Conservation (phyloP, 1,140 invertebrate species). For the Zaprionus davidi region DNA sequence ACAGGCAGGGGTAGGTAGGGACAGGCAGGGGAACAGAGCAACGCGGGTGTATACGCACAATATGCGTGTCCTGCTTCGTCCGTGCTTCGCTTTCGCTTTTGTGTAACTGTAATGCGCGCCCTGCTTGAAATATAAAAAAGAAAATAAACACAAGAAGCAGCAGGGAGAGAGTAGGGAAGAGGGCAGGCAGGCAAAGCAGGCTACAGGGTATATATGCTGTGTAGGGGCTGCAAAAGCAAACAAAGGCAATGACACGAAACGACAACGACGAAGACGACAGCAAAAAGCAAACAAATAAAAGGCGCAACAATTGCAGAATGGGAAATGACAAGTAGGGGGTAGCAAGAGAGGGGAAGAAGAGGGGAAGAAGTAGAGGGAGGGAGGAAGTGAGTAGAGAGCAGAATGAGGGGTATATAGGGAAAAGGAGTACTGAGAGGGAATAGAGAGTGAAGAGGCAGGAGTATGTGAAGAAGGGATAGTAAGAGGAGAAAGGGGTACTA, state of each 20-base stretch:
- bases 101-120: conserved; percentile 62
- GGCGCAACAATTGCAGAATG: conserved; percentile 75
- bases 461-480: no score
- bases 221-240: conserved; percentile 69
- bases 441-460: no score
- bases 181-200: neutral
- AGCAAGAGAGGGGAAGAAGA: neutral
- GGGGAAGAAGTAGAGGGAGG: neutral
- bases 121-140: conserved; percentile 74
- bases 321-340: conserved; percentile 15
- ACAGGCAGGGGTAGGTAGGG: neutral
- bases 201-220: neutral
- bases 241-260: conserved; percentile 81
- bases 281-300: conserved; percentile 78
- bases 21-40: neutral
- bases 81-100: conserved; percentile 50
- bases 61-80: conserved; percentile 59
- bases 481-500: no score
- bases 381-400: neutral
- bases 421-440: no score
- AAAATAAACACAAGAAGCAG: conserved; percentile 68
- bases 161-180: neutral
- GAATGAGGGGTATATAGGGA: no score
- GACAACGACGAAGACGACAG: conserved; percentile 51
- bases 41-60: conserved; percentile 17